Evolutionary conservation across 2,888 invertebrate genomes (phyloP).

Genomic region (Spisula solida): DNA sequence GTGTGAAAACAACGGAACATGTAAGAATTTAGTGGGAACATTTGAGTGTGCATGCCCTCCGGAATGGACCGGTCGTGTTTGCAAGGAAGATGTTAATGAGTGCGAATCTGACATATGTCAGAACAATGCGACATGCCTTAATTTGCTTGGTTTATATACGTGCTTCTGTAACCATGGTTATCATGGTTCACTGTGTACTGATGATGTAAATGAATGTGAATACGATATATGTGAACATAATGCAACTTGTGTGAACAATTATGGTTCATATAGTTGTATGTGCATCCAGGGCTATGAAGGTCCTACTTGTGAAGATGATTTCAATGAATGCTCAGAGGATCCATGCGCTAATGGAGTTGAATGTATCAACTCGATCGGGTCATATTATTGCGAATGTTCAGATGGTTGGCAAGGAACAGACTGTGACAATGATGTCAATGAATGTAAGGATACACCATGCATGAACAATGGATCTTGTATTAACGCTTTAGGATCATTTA

Average conservation of each 20-base stretch:
- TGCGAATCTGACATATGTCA: slow-evolving; percentile 41
- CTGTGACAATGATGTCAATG: slow-evolving; percentile 40
- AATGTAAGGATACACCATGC: slow-evolving; percentile 43
- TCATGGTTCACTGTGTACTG: slow-evolving; percentile 33
- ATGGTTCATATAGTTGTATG: slow-evolving; percentile 45
- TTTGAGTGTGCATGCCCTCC: slow-evolving; percentile 67
- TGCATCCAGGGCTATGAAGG: slow-evolving; percentile 50
- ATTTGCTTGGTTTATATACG: slow-evolving; percentile 36
- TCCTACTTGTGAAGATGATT: slow-evolving; percentile 46
- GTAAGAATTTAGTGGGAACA: slow-evolving; percentile 63
- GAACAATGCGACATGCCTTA: slow-evolving; percentile 49
- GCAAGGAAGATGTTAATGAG: slow-evolving; percentile 52
- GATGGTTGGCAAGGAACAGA: slow-evolving; percentile 39
- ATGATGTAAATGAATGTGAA: slow-evolving; percentile 53
- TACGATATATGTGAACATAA: slow-evolving; percentile 49
- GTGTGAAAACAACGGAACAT: slow-evolving; percentile 53
- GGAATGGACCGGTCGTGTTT: slow-evolving; percentile 66
- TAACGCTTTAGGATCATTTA: slow-evolving; percentile 45
- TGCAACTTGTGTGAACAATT: slow-evolving; percentile 45
- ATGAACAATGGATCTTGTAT: slow-evolving; percentile 51
- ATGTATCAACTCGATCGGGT: slow-evolving; percentile 36
- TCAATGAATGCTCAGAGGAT: slow-evolving; percentile 45
- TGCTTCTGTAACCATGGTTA: slow-evolving; percentile 45
- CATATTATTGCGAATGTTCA: slow-evolving; percentile 38
- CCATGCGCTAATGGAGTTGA: slow-evolving; percentile 44